Percentiles rank a stretch among this genome's conserved stretches.
phyloP scores from a whole-genome alignment of 2,797 vertebrate genomes.

The Choloepus didactylus region DNA sequence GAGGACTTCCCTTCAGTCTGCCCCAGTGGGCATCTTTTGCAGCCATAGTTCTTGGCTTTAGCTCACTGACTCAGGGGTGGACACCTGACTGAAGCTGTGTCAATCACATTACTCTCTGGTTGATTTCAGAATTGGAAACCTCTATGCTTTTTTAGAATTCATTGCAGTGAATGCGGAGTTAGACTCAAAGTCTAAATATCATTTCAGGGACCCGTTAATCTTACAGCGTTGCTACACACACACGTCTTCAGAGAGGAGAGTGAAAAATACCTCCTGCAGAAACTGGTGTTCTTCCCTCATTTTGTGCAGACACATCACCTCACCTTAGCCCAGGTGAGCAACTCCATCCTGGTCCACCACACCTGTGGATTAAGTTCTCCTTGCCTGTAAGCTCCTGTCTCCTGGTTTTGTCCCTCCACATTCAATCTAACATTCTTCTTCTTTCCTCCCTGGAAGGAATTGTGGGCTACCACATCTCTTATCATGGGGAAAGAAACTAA shows the following conservation, averaged over 20 bases:
- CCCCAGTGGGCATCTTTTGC: rapidly evolving
- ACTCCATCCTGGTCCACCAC: background rate
- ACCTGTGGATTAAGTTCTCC: background rate
- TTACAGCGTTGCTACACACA: background rate
- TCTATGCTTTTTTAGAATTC: background rate
- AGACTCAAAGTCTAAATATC: background rate
- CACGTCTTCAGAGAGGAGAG: background rate
- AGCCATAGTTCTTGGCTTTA: background rate
- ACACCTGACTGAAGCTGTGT: background rate
- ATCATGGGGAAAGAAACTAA: background rate
- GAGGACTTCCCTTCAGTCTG: background rate
- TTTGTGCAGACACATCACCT: background rate
- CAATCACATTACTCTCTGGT: background rate
- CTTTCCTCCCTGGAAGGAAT: background rate
- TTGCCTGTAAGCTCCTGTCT: background rate
- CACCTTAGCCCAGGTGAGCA: background rate
- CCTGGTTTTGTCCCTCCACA: background rate
- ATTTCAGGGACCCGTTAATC: background rate
- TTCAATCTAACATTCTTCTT: background rate
- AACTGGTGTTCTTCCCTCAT: background rate
- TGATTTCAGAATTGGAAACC: background rate
- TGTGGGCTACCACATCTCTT: background rate
- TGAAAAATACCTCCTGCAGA: background rate
- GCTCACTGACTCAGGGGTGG: background rate
- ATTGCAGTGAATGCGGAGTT: background rate